Percentiles rank a stretch among this genome's conserved stretches.
These are phyloP conservation scores for Gulo gulo DNA, from an alignment of 2,113 vertebrate species.

Conservation along the genomic window DNA sequence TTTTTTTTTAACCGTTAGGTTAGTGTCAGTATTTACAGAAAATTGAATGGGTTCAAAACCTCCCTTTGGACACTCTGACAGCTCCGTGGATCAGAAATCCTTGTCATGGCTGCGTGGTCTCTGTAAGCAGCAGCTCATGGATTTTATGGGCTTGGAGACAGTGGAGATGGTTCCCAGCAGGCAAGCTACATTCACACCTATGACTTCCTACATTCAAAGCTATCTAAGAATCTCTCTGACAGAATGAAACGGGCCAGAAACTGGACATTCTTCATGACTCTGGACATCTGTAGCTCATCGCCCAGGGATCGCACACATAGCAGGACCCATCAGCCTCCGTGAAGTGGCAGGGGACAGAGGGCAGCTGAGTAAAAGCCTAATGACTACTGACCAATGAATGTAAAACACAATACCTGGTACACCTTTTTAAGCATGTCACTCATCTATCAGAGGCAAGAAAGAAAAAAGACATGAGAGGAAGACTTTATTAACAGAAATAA, in stretches of 20 bases:
- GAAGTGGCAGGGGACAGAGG: neutral
- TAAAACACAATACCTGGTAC: constrained; percentile 65
- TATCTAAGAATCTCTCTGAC: neutral
- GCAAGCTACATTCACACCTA: neutral
- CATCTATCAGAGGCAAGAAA: constrained; percentile 86
- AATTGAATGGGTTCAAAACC: neutral
- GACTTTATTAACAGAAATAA: neutral
- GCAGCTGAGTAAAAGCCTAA: neutral
- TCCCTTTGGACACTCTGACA: neutral
- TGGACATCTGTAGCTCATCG: neutral
- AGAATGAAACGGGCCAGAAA: neutral
- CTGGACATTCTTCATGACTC: neutral
- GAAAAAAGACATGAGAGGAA: constrained; percentile 55
- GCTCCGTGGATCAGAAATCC: neutral
- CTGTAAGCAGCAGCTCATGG: neutral
- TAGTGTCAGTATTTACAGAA: neutral
- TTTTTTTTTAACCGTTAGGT: constrained; percentile 15
- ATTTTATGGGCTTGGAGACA: neutral
- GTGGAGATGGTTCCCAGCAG: neutral
- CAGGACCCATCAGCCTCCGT: neutral
- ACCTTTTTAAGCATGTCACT: constrained; percentile 87
- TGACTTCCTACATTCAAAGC: neutral
- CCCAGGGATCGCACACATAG: neutral
- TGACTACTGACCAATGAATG: neutral
- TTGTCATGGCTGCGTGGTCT: neutral